Evolutionary conservation across 1,140 invertebrate genomes (phyloP).

Genomic region (Lepidurus couesii): DNA sequence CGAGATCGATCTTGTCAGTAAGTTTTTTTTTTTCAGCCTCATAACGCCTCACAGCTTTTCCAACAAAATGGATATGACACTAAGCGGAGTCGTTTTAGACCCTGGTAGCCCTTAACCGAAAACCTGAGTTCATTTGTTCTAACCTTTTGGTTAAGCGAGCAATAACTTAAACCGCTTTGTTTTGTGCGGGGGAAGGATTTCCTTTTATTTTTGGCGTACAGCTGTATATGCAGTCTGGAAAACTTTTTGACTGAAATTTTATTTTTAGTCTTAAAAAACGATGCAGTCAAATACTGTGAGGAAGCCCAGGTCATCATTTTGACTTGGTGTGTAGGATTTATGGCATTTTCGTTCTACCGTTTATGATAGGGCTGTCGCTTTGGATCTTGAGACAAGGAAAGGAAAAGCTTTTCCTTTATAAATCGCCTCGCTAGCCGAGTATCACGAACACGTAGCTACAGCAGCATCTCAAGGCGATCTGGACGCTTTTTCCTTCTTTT

Average conservation of each 20-base stretch:
- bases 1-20: not conserved
- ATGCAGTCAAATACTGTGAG: not conserved
- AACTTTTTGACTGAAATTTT: too few species aligned
- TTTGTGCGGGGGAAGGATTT: not conserved
- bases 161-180: slow-evolving; percentile 2
- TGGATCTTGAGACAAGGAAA: not conserved
- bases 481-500: not conserved
- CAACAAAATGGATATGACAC: not conserved
- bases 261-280: not conserved
- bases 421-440: not conserved
- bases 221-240: too few species aligned
- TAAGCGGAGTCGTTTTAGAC: not conserved
- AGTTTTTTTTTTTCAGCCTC: slow-evolving; percentile 3
- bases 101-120: not conserved
- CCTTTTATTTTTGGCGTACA: not conserved
- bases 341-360: not conserved
- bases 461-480: not conserved
- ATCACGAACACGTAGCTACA: not conserved
- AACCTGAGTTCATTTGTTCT: not conserved
- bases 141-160: not conserved
- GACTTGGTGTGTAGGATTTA: slow-evolving; percentile 3
- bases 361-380: slow-evolving; percentile 18
- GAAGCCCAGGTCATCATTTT: not conserved
- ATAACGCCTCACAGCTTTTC: not conserved
- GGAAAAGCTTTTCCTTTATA: not conserved